These are phyloP conservation scores for Scaptomyza cyrtandrae DNA, from an alignment of 2,888 invertebrate genomes.

Conservation along the genomic window DNA sequence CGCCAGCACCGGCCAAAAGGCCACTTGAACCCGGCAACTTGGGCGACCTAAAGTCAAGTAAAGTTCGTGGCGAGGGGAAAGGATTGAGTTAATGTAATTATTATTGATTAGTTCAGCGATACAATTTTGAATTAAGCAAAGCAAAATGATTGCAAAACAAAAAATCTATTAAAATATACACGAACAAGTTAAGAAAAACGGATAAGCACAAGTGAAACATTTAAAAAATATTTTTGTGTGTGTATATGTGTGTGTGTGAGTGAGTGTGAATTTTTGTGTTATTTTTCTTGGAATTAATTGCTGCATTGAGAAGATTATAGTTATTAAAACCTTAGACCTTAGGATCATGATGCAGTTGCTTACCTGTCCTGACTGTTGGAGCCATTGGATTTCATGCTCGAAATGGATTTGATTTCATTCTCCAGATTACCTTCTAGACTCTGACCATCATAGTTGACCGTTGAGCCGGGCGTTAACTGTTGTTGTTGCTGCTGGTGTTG, in stretches of 20 bases:
- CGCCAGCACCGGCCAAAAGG: constrained; percentile 55
- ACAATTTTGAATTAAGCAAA: constrained; percentile 11
- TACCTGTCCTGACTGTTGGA: constrained; percentile 92
- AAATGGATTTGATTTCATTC: constrained; percentile 95
- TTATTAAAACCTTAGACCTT: not conserved
- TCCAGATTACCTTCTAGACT: constrained; percentile 97
- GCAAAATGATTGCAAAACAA: constrained; percentile 3
- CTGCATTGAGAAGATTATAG: constrained; percentile 21
- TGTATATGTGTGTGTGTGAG: constrained; percentile 6
- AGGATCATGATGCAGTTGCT: constrained; percentile 38
- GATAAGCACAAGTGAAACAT: constrained; percentile 18
- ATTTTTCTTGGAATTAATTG: constrained; percentile 17
- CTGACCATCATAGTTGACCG: constrained; percentile 91
- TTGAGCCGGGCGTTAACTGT: constrained; percentile 37
- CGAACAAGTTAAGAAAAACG: constrained; percentile 10
- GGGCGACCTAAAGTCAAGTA: constrained; percentile 71
- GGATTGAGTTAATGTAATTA: constrained; percentile 21
- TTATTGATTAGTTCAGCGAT: constrained; percentile 24
- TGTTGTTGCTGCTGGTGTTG: constrained; percentile 45
- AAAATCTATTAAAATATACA: constrained; percentile 41
- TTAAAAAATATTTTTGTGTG: constrained; percentile 1
- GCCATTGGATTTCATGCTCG: constrained; percentile 91
- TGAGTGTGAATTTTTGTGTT: constrained; percentile 15
- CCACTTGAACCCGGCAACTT: constrained; percentile 76
- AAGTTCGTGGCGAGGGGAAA: not conserved